Percentiles rank a stretch among this genome's conserved stretches.
Evolutionary conservation across 2,888 invertebrate species (phyloP).

Genomic region (Ramazzottius varieornatus): DNA sequence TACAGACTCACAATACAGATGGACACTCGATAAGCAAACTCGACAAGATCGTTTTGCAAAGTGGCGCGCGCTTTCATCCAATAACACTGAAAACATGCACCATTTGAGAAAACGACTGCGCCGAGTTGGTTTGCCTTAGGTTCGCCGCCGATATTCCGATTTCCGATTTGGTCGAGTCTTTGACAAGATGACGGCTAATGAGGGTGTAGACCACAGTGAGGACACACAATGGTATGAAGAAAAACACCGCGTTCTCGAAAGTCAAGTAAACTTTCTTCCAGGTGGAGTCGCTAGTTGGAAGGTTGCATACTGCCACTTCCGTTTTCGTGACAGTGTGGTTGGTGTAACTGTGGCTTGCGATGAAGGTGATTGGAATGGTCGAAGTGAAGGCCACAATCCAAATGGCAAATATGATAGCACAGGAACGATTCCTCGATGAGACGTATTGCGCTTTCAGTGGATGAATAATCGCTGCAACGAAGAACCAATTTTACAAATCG

Average conservation of each 20-base stretch:
- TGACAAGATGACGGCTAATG: constrained; percentile 52
- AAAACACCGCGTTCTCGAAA: constrained; percentile 51
- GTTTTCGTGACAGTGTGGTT: constrained; percentile 9
- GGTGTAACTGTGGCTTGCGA: constrained; percentile 11
- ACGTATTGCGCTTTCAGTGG: constrained; percentile 42
- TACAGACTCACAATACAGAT: too few species aligned
- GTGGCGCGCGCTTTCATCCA: too few species aligned
- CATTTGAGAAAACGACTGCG: too few species aligned
- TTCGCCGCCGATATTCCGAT: constrained; percentile 5
- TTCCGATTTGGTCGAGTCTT: background rate
- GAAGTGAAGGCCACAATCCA: constrained; percentile 20
- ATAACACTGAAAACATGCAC: too few species aligned
- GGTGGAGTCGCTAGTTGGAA: constrained; percentile 44
- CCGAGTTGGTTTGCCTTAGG: constrained; percentile 7
- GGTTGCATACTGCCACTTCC: constrained; percentile 44
- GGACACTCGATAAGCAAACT: too few species aligned
- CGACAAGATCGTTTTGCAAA: too few species aligned
- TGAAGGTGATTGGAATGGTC: constrained; percentile 14
- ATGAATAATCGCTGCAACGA: constrained; percentile 79
- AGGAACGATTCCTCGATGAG: constrained; percentile 20
- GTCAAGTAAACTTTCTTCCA: constrained; percentile 56
- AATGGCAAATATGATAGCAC: constrained; percentile 18
- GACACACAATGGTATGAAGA: constrained; percentile 51
- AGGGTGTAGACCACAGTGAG: constrained; percentile 54
- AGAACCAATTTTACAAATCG: too few species aligned